These are phyloP conservation scores for Eriocheir sinensis DNA, from an alignment of 1,140 invertebrate genomes.

Conservation along the genomic window DNA sequence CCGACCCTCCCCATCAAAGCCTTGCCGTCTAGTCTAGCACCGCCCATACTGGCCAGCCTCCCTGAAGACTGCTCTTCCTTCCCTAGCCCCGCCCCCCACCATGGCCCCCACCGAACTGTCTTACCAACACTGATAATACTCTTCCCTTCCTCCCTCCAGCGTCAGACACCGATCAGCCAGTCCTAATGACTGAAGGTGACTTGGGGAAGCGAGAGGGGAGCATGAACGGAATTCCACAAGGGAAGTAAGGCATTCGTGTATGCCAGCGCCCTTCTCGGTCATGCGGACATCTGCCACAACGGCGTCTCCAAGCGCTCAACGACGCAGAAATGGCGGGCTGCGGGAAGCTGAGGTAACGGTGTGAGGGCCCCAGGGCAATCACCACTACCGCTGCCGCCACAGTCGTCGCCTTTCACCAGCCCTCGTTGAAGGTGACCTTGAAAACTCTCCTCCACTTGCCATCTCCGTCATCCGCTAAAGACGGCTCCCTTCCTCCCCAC, in stretches of 20 bases:
- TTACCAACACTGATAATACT: too few species aligned
- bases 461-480: neutral
- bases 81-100: too few species aligned
- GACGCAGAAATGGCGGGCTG: neutral
- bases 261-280: neutral
- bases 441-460: slow-evolving; percentile 22
- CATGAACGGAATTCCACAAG: too few species aligned
- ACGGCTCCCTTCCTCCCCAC: neutral
- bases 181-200: neutral
- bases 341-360: neutral
- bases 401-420: slow-evolving; percentile 9
- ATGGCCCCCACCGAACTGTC: too few species aligned
- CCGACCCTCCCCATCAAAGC: too few species aligned
- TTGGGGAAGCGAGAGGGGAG: too few species aligned
- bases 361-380: neutral
- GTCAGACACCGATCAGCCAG: neutral
- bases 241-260: neutral
- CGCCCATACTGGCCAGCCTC: too few species aligned
- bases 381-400: neutral
- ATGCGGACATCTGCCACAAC: neutral
- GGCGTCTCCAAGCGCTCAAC: neutral
- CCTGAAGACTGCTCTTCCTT: too few species aligned
- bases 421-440: neutral
- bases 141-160: too few species aligned
- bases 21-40: too few species aligned